Conservation (phyloP, 2,113 vertebrate genomes). For the Copsychus sechellarum region DNA sequence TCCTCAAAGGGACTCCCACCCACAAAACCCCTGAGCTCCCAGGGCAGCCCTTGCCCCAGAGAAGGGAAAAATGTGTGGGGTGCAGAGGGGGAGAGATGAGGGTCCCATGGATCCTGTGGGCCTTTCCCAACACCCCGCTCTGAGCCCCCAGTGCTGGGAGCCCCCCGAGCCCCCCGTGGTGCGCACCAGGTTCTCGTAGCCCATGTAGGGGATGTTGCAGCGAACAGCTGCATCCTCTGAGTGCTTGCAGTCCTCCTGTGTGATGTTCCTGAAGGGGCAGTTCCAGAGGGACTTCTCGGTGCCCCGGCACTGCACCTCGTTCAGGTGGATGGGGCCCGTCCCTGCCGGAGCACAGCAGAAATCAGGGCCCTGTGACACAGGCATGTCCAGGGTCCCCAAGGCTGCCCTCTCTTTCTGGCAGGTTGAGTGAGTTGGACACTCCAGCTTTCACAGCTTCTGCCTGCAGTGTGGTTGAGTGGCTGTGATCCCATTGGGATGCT, state of each 20-base stretch:
- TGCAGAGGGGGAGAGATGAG: neutral
- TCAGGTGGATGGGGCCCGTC: slow-evolving; percentile 91
- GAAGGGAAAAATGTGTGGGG: neutral
- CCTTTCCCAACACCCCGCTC: neutral
- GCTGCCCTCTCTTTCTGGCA: neutral
- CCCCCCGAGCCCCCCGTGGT: rapidly evolving
- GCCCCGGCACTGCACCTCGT: slow-evolving; percentile 88
- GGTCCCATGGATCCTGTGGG: rapidly evolving
- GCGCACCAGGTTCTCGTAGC: slow-evolving; percentile 84
- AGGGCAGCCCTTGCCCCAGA: neutral
- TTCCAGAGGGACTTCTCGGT: slow-evolving; percentile 86
- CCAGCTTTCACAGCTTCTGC: neutral
- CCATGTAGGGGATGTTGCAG: slow-evolving; percentile 92
- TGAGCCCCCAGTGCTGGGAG: rapidly evolving
- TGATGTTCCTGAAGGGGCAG: slow-evolving; percentile 90
- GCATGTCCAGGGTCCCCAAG: neutral
- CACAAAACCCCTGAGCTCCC: neutral
- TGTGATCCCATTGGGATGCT: rapidly evolving
- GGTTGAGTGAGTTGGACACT: neutral
- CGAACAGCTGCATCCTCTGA: slow-evolving; percentile 83
- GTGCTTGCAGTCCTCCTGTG: slow-evolving; percentile 89
- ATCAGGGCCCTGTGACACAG: neutral
- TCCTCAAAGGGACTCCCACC: neutral
- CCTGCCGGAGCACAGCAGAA: slow-evolving; percentile 61
- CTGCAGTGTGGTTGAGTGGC: rapidly evolving